These are phyloP conservation scores for Tinea trinotella DNA, from an alignment of 2,888 invertebrate genomes.

Conservation along the genomic window DNA sequence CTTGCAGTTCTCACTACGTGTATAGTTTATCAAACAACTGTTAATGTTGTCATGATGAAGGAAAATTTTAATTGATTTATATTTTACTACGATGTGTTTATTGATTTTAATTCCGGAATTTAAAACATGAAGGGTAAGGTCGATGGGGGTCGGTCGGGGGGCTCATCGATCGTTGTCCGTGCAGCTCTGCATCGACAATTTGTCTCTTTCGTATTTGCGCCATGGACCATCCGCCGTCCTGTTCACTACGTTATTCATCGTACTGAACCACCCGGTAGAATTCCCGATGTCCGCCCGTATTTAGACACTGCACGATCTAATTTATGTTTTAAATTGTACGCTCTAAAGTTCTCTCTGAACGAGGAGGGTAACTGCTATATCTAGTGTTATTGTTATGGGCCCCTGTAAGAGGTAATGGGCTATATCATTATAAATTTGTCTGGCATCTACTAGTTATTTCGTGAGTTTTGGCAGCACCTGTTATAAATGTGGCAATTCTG, in stretches of 20 bases:
- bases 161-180: conserved; percentile 69
- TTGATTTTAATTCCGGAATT: conserved; percentile 1
- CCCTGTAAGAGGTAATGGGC: conserved; percentile 49
- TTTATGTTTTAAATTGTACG: conserved; percentile 65
- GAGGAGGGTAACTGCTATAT: conserved; percentile 49
- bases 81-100: background rate
- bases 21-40: conserved; percentile 2
- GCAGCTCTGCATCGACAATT: conserved; percentile 45
- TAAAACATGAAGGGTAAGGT: conserved; percentile 39
- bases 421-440: conserved; percentile 60
- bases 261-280: conserved; percentile 64
- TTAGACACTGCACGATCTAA: conserved; percentile 68
- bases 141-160: conserved; percentile 47
- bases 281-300: conserved; percentile 63
- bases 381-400: conserved; percentile 53
- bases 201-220: conserved; percentile 46
- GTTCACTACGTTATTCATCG: conserved; percentile 62
- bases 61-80: background rate
- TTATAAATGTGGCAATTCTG: conserved; percentile 41
- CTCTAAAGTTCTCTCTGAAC: conserved; percentile 45
- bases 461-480: conserved; percentile 36
- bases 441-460: conserved; percentile 35
- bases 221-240: conserved; percentile 47
- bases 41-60: background rate
- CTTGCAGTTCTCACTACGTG: conserved; percentile 24